phyloP scores from a whole-genome alignment of 2,888 invertebrate genomes.

The Hipparchia semele region DNA sequence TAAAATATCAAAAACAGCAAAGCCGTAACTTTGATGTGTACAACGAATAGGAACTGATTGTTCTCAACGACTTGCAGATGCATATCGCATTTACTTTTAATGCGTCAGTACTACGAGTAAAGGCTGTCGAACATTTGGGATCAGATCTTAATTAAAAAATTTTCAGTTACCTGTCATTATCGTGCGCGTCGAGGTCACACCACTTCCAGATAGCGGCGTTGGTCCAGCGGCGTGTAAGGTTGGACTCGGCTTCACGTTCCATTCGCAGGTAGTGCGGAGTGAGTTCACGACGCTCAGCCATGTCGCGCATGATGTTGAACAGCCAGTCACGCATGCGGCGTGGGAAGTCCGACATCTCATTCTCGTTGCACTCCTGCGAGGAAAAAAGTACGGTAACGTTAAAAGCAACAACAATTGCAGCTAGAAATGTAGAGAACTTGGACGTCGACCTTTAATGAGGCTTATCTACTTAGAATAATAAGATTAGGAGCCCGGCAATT shows the following conservation, averaged over 20 bases:
- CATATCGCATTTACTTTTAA: too few species aligned
- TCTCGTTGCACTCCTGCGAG: slow-evolving; percentile 88
- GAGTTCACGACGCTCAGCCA: slow-evolving; percentile 94
- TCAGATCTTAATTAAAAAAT: too few species aligned
- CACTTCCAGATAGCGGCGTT: slow-evolving; percentile 99
- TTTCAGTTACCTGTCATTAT: slow-evolving; percentile 86
- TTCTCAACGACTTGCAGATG: too few species aligned
- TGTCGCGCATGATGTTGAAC: slow-evolving; percentile 97
- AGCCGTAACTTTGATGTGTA: too few species aligned
- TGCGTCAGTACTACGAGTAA: too few species aligned
- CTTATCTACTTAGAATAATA: background rate
- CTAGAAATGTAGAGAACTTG: too few species aligned
- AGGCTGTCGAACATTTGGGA: too few species aligned
- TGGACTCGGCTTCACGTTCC: slow-evolving; percentile 94
- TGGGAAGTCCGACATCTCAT: slow-evolving; percentile 97
- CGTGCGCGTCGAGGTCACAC: slow-evolving; percentile 97
- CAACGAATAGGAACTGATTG: too few species aligned
- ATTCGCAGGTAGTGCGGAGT: slow-evolving; percentile 91
- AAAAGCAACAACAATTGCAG: too few species aligned
- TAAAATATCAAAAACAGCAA: too few species aligned
- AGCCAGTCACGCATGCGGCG: slow-evolving; percentile 99
- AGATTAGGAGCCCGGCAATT: background rate
- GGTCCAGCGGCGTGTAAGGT: slow-evolving; percentile 92
- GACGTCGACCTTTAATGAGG: background rate
- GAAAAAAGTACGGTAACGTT: background rate